Evolutionary conservation across 2,797 vertebrate genomes (phyloP).

Genomic region (Rachycentron canadum): DNA sequence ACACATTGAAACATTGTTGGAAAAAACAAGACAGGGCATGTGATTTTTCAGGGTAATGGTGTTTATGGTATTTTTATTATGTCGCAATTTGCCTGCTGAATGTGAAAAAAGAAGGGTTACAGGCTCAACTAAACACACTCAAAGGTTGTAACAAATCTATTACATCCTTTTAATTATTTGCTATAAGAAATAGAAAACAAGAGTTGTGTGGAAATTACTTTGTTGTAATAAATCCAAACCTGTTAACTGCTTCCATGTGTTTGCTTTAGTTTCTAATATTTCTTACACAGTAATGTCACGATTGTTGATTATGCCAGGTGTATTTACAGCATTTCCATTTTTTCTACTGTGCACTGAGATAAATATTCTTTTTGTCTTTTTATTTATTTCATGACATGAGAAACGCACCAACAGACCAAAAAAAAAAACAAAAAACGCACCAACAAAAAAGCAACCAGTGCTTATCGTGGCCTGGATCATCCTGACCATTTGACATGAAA

Average conservation of each 20-base stretch:
- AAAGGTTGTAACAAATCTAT: background rate
- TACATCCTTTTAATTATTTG: background rate
- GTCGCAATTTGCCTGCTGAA: slow-evolving; percentile 36
- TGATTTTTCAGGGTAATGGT: slow-evolving; percentile 34
- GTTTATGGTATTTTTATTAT: slow-evolving; percentile 39
- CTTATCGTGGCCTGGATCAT: slow-evolving; percentile 43
- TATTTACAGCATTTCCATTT: background rate
- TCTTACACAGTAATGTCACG: slow-evolving; percentile 13
- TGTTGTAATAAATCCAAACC: slow-evolving; percentile 21
- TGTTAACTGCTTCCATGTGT: slow-evolving; percentile 19
- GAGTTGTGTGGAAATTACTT: slow-evolving; percentile 5
- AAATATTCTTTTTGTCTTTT: background rate
- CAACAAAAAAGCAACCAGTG: background rate
- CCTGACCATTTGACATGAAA: slow-evolving; percentile 59
- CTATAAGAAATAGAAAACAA: background rate
- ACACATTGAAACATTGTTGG: slow-evolving; percentile 28
- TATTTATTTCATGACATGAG: background rate
- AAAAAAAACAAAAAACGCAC: background rate
- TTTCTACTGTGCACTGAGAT: background rate
- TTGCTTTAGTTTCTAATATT: slow-evolving; percentile 15
- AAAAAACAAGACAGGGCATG: slow-evolving; percentile 24
- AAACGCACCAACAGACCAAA: background rate
- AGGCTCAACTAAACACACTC: background rate
- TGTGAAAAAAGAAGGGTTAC: background rate
- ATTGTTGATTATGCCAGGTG: background rate